Conservation (phyloP, 2,797 vertebrate species). For the Nothura maculosa region DNA sequence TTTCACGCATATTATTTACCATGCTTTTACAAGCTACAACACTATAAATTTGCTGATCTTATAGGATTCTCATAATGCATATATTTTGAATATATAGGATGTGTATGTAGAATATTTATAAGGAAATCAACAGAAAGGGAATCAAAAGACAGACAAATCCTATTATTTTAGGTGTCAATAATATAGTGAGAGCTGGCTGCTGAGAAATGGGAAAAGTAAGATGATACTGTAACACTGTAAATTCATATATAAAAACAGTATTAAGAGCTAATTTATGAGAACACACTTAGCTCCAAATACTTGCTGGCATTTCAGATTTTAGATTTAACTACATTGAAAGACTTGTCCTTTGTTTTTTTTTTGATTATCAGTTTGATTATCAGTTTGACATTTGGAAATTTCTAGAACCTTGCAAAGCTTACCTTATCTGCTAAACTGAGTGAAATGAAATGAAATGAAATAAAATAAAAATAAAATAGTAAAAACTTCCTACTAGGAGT, state of each 20-base stretch:
- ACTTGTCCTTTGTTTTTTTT: not conserved
- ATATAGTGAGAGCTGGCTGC: not conserved
- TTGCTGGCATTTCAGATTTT: not conserved
- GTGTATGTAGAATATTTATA: not conserved
- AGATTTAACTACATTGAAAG: not conserved
- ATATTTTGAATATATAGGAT: not conserved
- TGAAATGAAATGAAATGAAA: no score
- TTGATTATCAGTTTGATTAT: not conserved
- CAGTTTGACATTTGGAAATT: not conserved
- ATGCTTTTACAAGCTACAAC: rapidly evolving
- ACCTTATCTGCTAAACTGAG: no score
- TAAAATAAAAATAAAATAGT: no score
- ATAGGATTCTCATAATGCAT: not conserved
- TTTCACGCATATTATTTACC: not conserved
- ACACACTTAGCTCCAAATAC: not conserved
- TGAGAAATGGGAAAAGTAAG: not conserved
- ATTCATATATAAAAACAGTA: not conserved
- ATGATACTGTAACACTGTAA: not conserved
- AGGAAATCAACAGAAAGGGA: not conserved
- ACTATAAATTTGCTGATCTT: not conserved
- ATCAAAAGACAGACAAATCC: not conserved
- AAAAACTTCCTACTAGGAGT: no score
- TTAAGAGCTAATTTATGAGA: not conserved
- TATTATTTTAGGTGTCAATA: not conserved
- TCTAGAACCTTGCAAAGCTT: not conserved